A percentile compares a stretch with the other conserved stretches of the same genome.
Evolutionary conservation across 37 sponge, comb jelly and placozoan species (phyloP).

Genomic region (Spongilla lacustris): DNA sequence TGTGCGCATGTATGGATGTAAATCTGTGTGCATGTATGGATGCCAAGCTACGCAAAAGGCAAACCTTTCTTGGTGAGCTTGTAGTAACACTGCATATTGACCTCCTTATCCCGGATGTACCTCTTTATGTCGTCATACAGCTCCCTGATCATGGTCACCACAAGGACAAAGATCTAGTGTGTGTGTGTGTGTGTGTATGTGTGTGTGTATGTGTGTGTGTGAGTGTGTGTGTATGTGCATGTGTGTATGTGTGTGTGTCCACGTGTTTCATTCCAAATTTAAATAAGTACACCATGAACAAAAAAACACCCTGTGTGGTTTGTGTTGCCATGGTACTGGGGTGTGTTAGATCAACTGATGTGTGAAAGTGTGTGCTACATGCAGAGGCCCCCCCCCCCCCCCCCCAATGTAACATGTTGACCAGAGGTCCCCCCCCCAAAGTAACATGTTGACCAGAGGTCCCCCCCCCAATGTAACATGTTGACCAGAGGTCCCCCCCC

Average conservation of each 20-base stretch:
- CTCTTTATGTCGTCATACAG: constrained; percentile 91
- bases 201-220: not conserved
- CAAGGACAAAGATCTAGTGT: constrained; percentile 79
- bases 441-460: no score
- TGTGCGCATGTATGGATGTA: no score
- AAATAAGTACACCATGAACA: no score
- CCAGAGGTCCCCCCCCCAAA: no score
- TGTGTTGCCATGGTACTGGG: no score
- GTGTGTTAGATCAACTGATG: no score
- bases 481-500: not conserved
- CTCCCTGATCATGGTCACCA: constrained; percentile 86
- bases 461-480: not conserved
- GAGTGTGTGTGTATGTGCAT: not conserved
- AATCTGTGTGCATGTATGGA: no score
- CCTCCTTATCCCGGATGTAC: constrained; percentile 76
- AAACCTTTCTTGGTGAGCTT: constrained; percentile 78
- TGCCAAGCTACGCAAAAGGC: not conserved
- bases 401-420: no score
- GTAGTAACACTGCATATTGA: constrained; percentile 78
- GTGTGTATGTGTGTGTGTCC: not conserved
- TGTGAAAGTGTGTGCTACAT: no score
- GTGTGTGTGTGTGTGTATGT: not conserved
- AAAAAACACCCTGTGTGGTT: no score
- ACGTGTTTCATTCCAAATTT: no score
- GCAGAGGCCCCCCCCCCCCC: no score